These are phyloP conservation scores for Diadophis punctatus DNA, from an alignment of 2,113 vertebrate genomes.

Conservation along the genomic window DNA sequence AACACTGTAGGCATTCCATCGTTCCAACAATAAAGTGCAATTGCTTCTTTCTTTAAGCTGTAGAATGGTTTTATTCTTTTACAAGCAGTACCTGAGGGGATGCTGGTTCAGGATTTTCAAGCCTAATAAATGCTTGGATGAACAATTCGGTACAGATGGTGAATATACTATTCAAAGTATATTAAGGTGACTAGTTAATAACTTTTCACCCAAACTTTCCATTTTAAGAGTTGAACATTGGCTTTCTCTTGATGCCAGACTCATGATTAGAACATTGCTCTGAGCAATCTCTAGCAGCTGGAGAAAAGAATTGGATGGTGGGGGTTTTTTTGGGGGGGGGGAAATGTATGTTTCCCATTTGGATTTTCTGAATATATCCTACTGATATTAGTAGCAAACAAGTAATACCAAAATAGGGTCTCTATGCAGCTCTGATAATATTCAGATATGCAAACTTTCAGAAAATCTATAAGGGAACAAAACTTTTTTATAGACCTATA, in stretches of 20 bases:
- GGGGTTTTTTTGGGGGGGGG: no score
- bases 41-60: not conserved
- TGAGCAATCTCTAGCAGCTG: not conserved
- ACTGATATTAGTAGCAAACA: not conserved
- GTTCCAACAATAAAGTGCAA: not conserved
- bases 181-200: not conserved
- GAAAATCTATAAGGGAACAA: not conserved
- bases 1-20: not conserved
- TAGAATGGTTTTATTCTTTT: not conserved
- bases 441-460: not conserved
- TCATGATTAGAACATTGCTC: not conserved
- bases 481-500: not conserved
- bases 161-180: not conserved
- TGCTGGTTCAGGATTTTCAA: not conserved
- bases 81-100: not conserved
- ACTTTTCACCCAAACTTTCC: not conserved
- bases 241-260: not conserved
- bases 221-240: not conserved
- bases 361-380: not conserved
- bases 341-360: not conserved
- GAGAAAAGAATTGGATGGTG: not conserved
- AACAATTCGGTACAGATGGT: not conserved
- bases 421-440: not conserved
- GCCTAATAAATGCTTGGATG: not conserved
- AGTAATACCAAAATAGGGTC: not conserved